Evolutionary conservation across 2,797 vertebrate species (phyloP).

Genomic region (Scleropages formosus): DNA sequence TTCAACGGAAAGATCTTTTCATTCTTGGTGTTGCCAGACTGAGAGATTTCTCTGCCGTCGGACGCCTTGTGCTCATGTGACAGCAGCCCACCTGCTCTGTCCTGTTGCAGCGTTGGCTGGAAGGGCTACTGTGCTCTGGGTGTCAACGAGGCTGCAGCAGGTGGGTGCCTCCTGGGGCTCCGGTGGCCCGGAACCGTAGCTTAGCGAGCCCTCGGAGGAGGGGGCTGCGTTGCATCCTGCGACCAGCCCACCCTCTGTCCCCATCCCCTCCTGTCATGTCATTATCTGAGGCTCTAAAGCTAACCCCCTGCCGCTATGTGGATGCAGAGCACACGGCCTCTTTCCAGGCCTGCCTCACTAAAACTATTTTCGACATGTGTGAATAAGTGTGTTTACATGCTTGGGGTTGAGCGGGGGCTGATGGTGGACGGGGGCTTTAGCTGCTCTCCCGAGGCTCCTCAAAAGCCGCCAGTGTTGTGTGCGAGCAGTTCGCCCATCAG

Average conservation of each 20-base stretch:
- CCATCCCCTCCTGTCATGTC: slow-evolving; percentile 38
- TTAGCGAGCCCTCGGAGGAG: not conserved
- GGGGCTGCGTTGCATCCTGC: slow-evolving; percentile 14
- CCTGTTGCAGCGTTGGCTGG: not conserved
- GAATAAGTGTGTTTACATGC: slow-evolving; percentile 43
- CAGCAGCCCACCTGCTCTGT: no score
- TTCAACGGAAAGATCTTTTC: no score
- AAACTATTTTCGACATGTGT: slow-evolving; percentile 46
- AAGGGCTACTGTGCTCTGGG: not conserved
- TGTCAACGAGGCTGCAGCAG: not conserved
- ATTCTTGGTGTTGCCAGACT: no score
- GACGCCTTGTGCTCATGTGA: no score
- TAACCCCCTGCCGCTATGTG: slow-evolving; percentile 32
- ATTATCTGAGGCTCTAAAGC: slow-evolving; percentile 42
- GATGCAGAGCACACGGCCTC: slow-evolving; percentile 35
- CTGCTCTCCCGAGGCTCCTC: slow-evolving; percentile 42
- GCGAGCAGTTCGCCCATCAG: slow-evolving; percentile 31
- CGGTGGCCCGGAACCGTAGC: not conserved
- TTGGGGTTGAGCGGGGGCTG: slow-evolving; percentile 51
- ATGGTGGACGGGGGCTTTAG: slow-evolving; percentile 53
- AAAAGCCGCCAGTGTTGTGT: slow-evolving; percentile 25
- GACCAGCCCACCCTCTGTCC: slow-evolving; percentile 6
- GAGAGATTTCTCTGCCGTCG: no score
- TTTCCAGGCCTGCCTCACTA: slow-evolving; percentile 41
- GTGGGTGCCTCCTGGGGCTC: not conserved